Evolutionary conservation across 1,140 invertebrate species (phyloP).

Genomic region (Sminthurides bifidus): DNA sequence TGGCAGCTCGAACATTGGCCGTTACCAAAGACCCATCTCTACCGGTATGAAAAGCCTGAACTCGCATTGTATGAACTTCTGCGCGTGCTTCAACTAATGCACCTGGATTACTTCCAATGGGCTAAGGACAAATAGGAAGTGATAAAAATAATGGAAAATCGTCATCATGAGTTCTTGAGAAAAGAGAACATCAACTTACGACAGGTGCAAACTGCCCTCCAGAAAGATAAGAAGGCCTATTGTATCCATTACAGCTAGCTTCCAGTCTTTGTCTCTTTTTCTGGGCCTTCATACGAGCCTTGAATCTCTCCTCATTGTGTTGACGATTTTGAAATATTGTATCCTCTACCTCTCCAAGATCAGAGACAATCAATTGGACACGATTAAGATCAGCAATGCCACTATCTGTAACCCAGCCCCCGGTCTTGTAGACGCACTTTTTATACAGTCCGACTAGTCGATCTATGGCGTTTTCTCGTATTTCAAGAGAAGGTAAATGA

Average conservation of each 20-base stretch:
- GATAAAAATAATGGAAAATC: no score
- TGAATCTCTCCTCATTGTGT: constrained; percentile 68
- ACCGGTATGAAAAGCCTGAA: constrained; percentile 32
- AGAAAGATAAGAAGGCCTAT: constrained; percentile 55
- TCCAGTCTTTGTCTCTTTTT: constrained; percentile 39
- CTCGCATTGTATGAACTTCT: constrained; percentile 37
- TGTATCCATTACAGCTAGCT: constrained; percentile 36
- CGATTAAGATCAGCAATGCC: constrained; percentile 83
- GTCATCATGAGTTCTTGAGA: constrained; percentile 18
- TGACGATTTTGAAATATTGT: constrained; percentile 92
- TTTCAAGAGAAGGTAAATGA: constrained; percentile 95
- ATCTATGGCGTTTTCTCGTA: constrained; percentile 95
- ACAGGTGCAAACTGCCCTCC: constrained; percentile 61
- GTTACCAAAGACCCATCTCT: constrained; percentile 9
- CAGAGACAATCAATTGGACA: constrained; percentile 87
- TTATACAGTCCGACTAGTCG: constrained; percentile 89
- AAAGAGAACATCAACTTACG: constrained; percentile 36
- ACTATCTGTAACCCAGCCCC: constrained; percentile 49
- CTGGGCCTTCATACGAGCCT: constrained; percentile 58
- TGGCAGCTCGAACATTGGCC: constrained; percentile 34
- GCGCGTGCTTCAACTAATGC: constrained; percentile 35
- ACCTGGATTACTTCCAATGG: constrained; percentile 19
- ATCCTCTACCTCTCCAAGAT: constrained; percentile 89
- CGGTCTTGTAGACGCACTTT: constrained; percentile 83
- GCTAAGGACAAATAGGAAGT: constrained; percentile 25